Evolutionary conservation across 2,888 invertebrate species (phyloP).

Genomic region (Hemicrepidius hirtus): DNA sequence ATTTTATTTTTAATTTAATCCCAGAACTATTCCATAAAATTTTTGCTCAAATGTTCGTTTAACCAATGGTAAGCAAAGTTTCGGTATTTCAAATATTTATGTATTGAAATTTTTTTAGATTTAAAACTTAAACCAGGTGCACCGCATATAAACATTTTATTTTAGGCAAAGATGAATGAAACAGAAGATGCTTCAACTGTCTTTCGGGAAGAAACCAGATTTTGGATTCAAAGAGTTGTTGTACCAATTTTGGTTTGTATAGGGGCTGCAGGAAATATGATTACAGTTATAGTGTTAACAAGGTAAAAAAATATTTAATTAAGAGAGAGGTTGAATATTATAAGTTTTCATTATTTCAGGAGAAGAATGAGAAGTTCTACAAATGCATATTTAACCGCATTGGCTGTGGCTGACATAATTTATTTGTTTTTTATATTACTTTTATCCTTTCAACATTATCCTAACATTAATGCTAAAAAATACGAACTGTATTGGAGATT

Average conservation of each 20-base stretch:
- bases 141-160: background rate
- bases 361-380: constrained; percentile 84
- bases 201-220: constrained; percentile 70
- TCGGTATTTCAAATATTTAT: constrained; percentile 11
- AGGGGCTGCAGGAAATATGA: constrained; percentile 81
- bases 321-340: constrained; percentile 41
- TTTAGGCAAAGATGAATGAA: constrained; percentile 17
- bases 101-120: background rate
- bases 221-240: constrained; percentile 77
- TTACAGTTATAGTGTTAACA: constrained; percentile 75
- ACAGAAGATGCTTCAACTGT: constrained; percentile 57
- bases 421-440: constrained; percentile 80
- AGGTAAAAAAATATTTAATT: constrained; percentile 67
- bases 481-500: constrained; percentile 77
- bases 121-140: background rate
- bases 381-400: constrained; percentile 82
- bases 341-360: constrained; percentile 64
- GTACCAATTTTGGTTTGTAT: constrained; percentile 79
- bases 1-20: constrained; percentile 20
- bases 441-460: constrained; percentile 78
- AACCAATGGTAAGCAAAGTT: background rate
- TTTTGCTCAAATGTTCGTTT: background rate
- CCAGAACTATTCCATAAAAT: constrained; percentile 2
- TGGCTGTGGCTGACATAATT: constrained; percentile 82
- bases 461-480: constrained; percentile 73